A percentile compares a stretch with the other conserved stretches of the same genome.
These are phyloP conservation scores for Tribolium freemani DNA, from an alignment of 2,888 invertebrate species.

Conservation along the genomic window DNA sequence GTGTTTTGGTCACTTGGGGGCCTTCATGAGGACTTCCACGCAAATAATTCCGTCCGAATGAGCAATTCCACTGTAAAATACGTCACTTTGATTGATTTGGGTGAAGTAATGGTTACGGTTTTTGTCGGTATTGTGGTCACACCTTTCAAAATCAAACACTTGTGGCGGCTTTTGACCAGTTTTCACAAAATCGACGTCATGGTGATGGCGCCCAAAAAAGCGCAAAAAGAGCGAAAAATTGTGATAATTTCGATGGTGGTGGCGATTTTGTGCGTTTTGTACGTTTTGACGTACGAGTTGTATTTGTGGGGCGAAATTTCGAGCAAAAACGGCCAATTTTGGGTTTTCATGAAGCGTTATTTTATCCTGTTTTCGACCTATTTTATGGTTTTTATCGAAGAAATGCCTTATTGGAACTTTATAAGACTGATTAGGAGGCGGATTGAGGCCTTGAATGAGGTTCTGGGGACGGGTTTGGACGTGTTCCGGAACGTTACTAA, in stretches of 20 bases:
- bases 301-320: slow-evolving; percentile 5
- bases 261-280: slow-evolving; percentile 5
- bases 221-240: background rate
- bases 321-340: background rate
- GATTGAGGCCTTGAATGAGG: background rate
- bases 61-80: slow-evolving; percentile 3
- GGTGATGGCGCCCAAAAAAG: slow-evolving; percentile 6
- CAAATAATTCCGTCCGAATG: background rate
- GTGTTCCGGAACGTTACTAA: background rate
- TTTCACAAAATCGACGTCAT: slow-evolving; percentile 17
- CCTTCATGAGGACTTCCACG: slow-evolving; percentile 8
- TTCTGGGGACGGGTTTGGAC: background rate
- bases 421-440: slow-evolving; percentile 9
- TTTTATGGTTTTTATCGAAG: slow-evolving; percentile 21
- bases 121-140: slow-evolving; percentile 7
- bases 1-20: slow-evolving; percentile 2
- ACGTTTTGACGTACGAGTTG: slow-evolving; percentile 14
- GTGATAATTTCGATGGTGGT: slow-evolving; percentile 3
- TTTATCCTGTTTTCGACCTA: slow-evolving; percentile 23
- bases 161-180: slow-evolving; percentile 7
- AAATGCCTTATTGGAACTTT: slow-evolving; percentile 29
- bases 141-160: slow-evolving; percentile 10
- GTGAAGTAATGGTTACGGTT: slow-evolving; percentile 11
- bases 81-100: slow-evolving; percentile 15
- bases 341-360: slow-evolving; percentile 16